Conservation (phyloP, 2,888 invertebrate species). For the Tuberolachnus salignus region DNA sequence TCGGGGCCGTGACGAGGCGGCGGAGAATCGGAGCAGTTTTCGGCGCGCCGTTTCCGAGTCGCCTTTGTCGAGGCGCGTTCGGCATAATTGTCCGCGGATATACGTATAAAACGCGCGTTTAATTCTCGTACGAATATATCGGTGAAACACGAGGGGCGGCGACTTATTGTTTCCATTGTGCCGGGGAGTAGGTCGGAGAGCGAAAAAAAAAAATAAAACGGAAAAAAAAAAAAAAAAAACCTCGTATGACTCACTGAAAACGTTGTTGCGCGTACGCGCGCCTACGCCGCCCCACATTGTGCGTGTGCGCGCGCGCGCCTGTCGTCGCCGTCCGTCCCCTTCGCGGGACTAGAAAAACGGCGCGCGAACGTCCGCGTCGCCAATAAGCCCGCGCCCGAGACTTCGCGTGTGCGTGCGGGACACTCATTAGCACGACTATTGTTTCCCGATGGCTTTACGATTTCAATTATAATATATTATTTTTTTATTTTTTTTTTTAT, state of each 20-base stretch:
- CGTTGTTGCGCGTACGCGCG: background rate
- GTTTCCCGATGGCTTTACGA: background rate
- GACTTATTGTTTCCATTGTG: slow-evolving; percentile 33
- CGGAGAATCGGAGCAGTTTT: no score
- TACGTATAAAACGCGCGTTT: background rate
- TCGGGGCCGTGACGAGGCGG: no score
- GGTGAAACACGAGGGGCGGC: slow-evolving; percentile 19
- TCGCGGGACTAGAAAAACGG: slow-evolving; percentile 26
- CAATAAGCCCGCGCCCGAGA: no score
- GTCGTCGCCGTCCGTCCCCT: slow-evolving; percentile 27
- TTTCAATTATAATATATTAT: no score
- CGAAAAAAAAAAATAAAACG: no score
- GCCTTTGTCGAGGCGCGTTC: no score
- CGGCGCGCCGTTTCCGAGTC: no score
- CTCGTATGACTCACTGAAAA: slow-evolving; percentile 44
- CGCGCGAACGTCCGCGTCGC: no score
- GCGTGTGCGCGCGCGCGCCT: background rate
- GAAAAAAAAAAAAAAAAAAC: no score
- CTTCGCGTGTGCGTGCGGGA: no score
- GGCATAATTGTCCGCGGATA: background rate
- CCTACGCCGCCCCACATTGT: background rate
- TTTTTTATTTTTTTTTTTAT: no score
- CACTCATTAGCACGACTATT: slow-evolving; percentile 37
- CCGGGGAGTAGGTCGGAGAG: background rate
- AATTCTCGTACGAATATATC: no score